Evolutionary conservation across 2,888 invertebrate species (phyloP).

Genomic region (Laspeyria flexula): DNA sequence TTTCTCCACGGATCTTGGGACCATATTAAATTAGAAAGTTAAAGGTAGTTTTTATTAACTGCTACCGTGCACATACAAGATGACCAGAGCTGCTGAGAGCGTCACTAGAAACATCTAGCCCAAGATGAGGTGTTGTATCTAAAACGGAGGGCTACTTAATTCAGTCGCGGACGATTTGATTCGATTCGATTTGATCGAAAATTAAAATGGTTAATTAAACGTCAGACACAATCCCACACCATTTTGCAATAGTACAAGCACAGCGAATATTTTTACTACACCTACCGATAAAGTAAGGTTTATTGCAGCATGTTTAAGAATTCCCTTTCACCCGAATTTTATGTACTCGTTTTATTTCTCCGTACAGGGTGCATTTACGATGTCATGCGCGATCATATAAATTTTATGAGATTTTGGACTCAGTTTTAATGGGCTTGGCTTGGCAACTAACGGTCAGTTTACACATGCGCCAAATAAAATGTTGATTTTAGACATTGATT

Average conservation of each 20-base stretch:
- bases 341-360: constrained; percentile 65
- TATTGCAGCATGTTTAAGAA: constrained; percentile 58
- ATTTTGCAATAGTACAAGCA: constrained; percentile 4
- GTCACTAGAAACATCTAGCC: too few relatives aligned
- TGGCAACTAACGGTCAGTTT: constrained; percentile 58
- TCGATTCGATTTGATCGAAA: too few relatives aligned
- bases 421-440: constrained; percentile 66
- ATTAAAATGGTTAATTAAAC: neutral
- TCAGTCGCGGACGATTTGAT: too few relatives aligned
- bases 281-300: constrained; percentile 52
- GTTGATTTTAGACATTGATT: constrained; percentile 27
- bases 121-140: too few relatives aligned
- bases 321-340: constrained; percentile 66
- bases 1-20: too few relatives aligned
- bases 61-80: too few relatives aligned
- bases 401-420: constrained; percentile 73
- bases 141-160: too few relatives aligned
- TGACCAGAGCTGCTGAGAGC: too few relatives aligned
- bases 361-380: constrained; percentile 73
- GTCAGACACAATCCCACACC: neutral
- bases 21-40: too few relatives aligned
- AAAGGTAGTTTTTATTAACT: too few relatives aligned
- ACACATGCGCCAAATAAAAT: constrained; percentile 59
- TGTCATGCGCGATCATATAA: constrained; percentile 74
- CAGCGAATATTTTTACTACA: constrained; percentile 39